Evolutionary conservation across 2,797 vertebrate species (phyloP), one percentile per base, ranked within the genome.

Genomic region (Notolabrus celidotus): DNA sequence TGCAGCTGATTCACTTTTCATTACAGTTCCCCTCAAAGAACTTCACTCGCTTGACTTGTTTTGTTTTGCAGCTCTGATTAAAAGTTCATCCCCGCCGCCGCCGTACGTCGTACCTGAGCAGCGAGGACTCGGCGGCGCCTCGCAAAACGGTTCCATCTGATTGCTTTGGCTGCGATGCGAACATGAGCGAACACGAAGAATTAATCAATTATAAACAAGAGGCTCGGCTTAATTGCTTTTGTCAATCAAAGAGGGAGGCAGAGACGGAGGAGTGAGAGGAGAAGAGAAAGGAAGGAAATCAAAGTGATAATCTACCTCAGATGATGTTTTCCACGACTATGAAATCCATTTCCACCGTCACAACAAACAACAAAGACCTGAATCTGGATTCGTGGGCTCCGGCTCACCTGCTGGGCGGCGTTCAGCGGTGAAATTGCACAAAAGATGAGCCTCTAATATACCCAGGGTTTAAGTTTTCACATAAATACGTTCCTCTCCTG

Each of bases 31-130:
- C 68, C 59, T 79, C 56, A 68, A 77, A 81, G 67, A 70, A 20
- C 51, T 71, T 82, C 39, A 81, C 78, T 88, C 83, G 75, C 74
- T 76, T 77, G 65, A 84, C 80, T 83, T 82, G 64, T 79, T 83
- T 86, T 84, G 79, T 84, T 89, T 84, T 63, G 67, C 72, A 60
- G 85, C 39, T 9, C 58, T 84, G 86, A 89, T 86, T 87, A 87
- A 86, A 82, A 74, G 71, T 81, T 65, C 75, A 33, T 60, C 81
- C 53, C 53, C 25, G 12, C 3, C 11, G 20, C 22, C 20, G 20
- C 43, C 15, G 27, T 25, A 25, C 9, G 14, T 16, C 29, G 33
- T 65, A 85, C 68, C 76, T 82, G 67, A 53, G 63, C 67, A 61
- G 45, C 29, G 3, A 56, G 77, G 55, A n/a, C 38, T 41, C 14